Evolutionary conservation across 2,113 vertebrate genomes (phyloP).

Genomic region (Strix uralensis): DNA sequence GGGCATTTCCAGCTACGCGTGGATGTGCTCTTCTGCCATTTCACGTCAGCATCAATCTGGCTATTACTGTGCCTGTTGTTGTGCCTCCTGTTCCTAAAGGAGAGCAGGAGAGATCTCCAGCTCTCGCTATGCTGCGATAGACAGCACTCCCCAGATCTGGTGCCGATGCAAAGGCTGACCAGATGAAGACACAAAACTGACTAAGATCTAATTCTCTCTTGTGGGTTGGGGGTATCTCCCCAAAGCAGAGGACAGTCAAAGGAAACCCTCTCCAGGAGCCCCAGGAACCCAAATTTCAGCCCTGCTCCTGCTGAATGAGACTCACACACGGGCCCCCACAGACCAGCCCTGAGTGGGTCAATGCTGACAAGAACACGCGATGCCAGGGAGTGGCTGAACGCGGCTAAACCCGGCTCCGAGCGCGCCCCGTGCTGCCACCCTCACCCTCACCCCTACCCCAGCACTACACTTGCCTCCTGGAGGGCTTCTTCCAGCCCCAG

Average conservation of each 20-base stretch:
- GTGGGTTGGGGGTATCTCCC: not conserved
- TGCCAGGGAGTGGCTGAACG: fast-evolving
- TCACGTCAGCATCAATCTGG: slow-evolving; percentile 37
- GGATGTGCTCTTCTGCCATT: slow-evolving; percentile 47
- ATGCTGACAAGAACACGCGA: fast-evolving
- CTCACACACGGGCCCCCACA: fast-evolving
- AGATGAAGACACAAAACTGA: not conserved
- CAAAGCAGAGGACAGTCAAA: not conserved
- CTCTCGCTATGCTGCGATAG: not conserved
- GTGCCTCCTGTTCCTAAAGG: not conserved
- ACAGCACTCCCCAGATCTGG: not conserved
- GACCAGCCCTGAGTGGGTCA: fast-evolving
- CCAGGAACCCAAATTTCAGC: not conserved
- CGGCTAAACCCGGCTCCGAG: not conserved
- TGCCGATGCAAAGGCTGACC: not conserved
- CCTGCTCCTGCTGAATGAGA: not conserved
- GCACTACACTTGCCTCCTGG: not conserved
- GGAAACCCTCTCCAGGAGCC: not conserved
- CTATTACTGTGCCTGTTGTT: not conserved
- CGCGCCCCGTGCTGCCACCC: fast-evolving
- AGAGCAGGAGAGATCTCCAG: not conserved
- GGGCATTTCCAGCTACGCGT: slow-evolving; percentile 45
- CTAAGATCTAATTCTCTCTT: no score
- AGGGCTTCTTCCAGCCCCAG: not conserved
- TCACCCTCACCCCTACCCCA: not conserved